Evolutionary conservation across 2,888 invertebrate genomes (phyloP), one percentile per base, ranked within the genome.

Genomic region (Dasysyrphus tricinctus): DNA sequence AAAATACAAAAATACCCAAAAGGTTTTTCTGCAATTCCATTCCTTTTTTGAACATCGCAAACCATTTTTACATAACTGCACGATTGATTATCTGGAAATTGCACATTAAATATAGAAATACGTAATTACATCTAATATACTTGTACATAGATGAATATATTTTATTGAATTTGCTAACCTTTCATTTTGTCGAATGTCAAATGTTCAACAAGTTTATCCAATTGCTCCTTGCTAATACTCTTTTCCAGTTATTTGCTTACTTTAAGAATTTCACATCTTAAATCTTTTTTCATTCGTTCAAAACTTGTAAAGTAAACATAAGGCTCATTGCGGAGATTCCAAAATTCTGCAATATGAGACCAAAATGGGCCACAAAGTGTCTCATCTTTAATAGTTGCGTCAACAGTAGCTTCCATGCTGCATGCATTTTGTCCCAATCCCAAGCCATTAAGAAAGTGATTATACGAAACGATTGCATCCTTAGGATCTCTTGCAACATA

Each of bases 401-500:
- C 49, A 0, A 88, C 16, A 32, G 78, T 88, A 0, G 93, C 94
- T 88, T 94, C 93, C 86, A 96, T 95, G 89, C 95, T 94, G 0
- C 70, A 81, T 34, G 95, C 94, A 12, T 90, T 90, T 24, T 24
- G 24, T n/a, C n/a, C n/a, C 86, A 94, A 94, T 88, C 95, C 95
- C 0, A 95, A 94, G 56, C 93, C 93, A 86, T 94, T 94, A 0
- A 94, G 91, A 82, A 94, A 93, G 91, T 96, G 95, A 89, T 95
- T 97, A 90, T 94, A 96, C 0, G 97, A 97, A 0, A 97, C 96
- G 0, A 94, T 95, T 0, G 96, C 96, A 91, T 97, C 97, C 91
- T 96, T 96, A 0, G 97, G 97, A 92, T 97, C 97, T 85, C 97
- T 93, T 0, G 96, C 96, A 0, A 97, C 95, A 90, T 97, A 97